phyloP scores from a whole-genome alignment of 2,888 invertebrate species.

The Gibbula magus region DNA sequence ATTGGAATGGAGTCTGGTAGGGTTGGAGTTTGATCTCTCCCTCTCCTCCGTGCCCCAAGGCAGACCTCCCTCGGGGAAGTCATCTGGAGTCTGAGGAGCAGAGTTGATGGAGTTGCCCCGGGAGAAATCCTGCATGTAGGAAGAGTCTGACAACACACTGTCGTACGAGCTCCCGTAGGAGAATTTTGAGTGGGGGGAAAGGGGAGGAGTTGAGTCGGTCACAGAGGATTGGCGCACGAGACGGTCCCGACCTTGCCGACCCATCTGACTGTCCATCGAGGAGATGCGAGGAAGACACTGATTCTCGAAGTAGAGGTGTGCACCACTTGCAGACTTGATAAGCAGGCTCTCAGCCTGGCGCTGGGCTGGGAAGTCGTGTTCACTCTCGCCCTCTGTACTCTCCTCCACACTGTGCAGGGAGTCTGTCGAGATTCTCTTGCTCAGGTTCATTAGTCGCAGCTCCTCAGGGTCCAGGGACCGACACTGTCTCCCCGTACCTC shows the following conservation, averaged over 20 bases:
- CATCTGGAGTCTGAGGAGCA: slow-evolving; percentile 43
- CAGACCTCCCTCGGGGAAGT: not conserved
- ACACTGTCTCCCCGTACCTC: not conserved
- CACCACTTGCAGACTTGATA: slow-evolving; percentile 68
- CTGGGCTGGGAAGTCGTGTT: slow-evolving; percentile 17
- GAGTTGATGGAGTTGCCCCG: slow-evolving; percentile 32
- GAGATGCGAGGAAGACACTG: slow-evolving; percentile 36
- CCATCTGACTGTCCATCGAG: not conserved
- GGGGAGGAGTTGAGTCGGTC: slow-evolving; percentile 58
- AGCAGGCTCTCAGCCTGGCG: slow-evolving; percentile 40
- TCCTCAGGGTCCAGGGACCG: not conserved
- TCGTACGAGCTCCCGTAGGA: slow-evolving; percentile 61
- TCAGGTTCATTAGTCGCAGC: slow-evolving; percentile 17
- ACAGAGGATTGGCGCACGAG: slow-evolving; percentile 46
- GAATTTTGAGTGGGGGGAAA: slow-evolving; percentile 61
- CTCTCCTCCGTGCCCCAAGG: not conserved
- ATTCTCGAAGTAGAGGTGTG: slow-evolving; percentile 63
- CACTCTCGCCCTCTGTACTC: slow-evolving; percentile 42
- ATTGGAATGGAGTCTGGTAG: not conserved
- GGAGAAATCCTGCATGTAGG: slow-evolving; percentile 36
- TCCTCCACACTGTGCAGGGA: slow-evolving; percentile 61
- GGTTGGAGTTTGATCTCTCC: slow-evolving; percentile 23
- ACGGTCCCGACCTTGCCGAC: slow-evolving; percentile 21
- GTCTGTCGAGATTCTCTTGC: slow-evolving; percentile 50
- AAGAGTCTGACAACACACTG: slow-evolving; percentile 62